Evolutionary conservation across 2,888 invertebrate species (phyloP).

Genomic region (Aplocera efformata): DNA sequence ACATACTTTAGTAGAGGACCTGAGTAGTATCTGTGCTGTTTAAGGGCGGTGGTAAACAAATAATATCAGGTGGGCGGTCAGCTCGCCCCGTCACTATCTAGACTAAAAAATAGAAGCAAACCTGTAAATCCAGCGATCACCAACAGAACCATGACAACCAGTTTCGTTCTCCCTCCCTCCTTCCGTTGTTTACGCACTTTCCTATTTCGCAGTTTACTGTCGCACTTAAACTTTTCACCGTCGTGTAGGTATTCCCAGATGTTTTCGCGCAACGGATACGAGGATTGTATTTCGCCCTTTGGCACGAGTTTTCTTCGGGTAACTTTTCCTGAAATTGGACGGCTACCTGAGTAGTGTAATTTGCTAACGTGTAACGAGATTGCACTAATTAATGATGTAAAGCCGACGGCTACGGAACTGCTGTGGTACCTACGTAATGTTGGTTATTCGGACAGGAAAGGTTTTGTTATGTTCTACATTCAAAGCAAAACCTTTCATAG

Average conservation of each 20-base stretch:
- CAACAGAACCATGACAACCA: slow-evolving; percentile 40
- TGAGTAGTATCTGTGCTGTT: too few species aligned
- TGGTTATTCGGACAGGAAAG: slow-evolving; percentile 13
- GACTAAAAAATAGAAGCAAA: slow-evolving; percentile 39
- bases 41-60: too few species aligned
- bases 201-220: slow-evolving; percentile 39
- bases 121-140: slow-evolving; percentile 38
- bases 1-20: too few species aligned
- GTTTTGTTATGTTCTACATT: too few species aligned
- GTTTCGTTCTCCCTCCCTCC: slow-evolving; percentile 36
- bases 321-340: slow-evolving; percentile 52
- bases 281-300: slow-evolving; percentile 56
- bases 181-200: slow-evolving; percentile 44
- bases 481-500: too few species aligned
- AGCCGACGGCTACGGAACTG: slow-evolving; percentile 10
- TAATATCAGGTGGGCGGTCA: too few species aligned
- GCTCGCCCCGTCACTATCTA: too few species aligned
- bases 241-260: slow-evolving; percentile 62
- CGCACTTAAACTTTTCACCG: slow-evolving; percentile 38
- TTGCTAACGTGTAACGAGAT: slow-evolving; percentile 47
- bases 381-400: slow-evolving; percentile 41
- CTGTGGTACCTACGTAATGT: slow-evolving; percentile 14
- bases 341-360: slow-evolving; percentile 49
- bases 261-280: slow-evolving; percentile 56
- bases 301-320: slow-evolving; percentile 47